Conservation (phyloP, 2,797 vertebrate genomes). For the Takifugu ocellatus region DNA sequence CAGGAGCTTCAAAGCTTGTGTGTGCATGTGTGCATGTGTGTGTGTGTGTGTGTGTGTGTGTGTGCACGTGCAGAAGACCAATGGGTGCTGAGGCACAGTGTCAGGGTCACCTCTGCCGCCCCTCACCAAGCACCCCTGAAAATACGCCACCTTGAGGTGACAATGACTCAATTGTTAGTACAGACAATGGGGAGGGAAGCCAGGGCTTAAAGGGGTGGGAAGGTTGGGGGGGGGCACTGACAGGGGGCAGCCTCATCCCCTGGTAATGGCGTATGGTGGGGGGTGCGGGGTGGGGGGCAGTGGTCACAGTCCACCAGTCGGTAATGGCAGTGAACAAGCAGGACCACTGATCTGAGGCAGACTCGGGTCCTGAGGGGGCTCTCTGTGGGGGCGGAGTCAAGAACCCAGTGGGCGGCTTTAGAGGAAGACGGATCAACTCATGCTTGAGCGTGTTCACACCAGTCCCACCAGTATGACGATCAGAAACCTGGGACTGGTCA, state of each 20-base stretch:
- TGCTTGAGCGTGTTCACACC: not conserved
- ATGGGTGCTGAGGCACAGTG: slow-evolving; percentile 50
- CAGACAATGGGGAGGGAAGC: slow-evolving; percentile 68
- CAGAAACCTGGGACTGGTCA: no score
- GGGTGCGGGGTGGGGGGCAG: slow-evolving; percentile 3
- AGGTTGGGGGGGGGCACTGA: slow-evolving; percentile 18
- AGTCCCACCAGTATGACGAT: not conserved
- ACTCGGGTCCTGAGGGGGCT: slow-evolving; percentile 10
- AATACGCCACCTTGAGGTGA: slow-evolving; percentile 70
- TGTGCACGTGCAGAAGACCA: slow-evolving; percentile 15
- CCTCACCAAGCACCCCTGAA: slow-evolving; percentile 54
- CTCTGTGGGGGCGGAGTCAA: not conserved
- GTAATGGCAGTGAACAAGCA: slow-evolving; percentile 34
- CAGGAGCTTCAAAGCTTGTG: slow-evolving; percentile 18
- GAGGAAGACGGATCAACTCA: slow-evolving; percentile 2
- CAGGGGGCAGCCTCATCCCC: slow-evolving; percentile 52
- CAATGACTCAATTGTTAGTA: slow-evolving; percentile 66
- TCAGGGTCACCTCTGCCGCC: slow-evolving; percentile 63
- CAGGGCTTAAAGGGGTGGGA: slow-evolving; percentile 55
- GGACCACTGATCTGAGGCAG: slow-evolving; percentile 34
- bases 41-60: slow-evolving; percentile 13
- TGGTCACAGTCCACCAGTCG: slow-evolving; percentile 55
- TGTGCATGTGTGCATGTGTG: slow-evolving; percentile 7
- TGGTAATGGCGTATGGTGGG: slow-evolving; percentile 52
- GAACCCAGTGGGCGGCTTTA: slow-evolving; percentile 8